Evolutionary conservation across 2,113 vertebrate genomes (phyloP).

Genomic region (Eulemur rufifrons): DNA sequence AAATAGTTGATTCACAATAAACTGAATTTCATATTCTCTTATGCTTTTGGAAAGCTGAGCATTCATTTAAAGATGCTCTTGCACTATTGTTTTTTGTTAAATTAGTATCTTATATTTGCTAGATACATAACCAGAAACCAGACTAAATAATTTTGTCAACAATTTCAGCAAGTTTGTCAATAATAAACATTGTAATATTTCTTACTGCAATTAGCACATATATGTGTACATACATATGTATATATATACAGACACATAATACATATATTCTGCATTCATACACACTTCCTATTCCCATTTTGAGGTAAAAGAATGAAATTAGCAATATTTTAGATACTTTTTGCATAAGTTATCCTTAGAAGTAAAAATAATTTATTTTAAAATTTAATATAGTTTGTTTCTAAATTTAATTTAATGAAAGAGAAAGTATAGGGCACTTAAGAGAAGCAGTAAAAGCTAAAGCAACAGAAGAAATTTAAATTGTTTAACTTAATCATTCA

Average conservation of each 20-base stretch:
- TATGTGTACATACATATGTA: neutral
- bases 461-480: neutral
- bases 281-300: neutral
- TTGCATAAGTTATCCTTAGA: neutral
- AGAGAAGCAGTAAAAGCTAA: conserved; percentile 9
- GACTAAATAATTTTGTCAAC: neutral
- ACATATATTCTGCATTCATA: neutral
- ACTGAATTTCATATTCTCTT: neutral
- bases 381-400: neutral
- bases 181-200: neutral
- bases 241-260: neutral
- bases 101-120: neutral
- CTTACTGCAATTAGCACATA: neutral
- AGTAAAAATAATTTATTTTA: neutral
- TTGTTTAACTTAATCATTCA: neutral
- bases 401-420: conserved; percentile 10
- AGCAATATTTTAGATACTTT: neutral
- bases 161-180: conserved; percentile 33
- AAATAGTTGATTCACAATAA: conserved; percentile 11
- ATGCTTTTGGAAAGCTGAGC: conserved; percentile 23
- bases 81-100: conserved; percentile 10
- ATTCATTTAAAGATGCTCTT: conserved; percentile 27
- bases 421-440: neutral
- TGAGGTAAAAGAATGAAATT: conserved; percentile 4
- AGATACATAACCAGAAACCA: neutral